Evolutionary conservation across 2,797 vertebrate species (phyloP), one percentile per base, ranked within the genome.

Genomic region (Varecia variegata): DNA sequence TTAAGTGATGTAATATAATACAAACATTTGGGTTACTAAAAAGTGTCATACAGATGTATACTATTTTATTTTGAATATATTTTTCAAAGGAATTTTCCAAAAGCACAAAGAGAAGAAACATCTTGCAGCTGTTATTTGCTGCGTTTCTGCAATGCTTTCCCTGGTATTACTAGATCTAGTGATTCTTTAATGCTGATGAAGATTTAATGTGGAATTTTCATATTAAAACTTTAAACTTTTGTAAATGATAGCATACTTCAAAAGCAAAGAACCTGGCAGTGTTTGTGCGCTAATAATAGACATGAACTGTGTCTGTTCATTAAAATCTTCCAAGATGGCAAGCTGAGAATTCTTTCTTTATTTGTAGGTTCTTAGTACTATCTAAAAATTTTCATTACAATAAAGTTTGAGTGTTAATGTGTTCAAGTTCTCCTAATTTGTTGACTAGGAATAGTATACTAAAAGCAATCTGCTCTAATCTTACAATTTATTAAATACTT

Each of bases 131-230:
- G 32, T 71, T 8, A 25, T 21, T 47, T 62, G 38, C 30, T 35
- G 23, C 15, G 18, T 65, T 43, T 82, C 93, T 73, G 65, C 54
- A 25, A 7, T 47, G n/a, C 15, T 50, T 88, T 38, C 32, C 68
- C 77, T 9, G 7, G 6, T 27, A 60, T 93, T 96, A 91, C 97
- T 52, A 97, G 73, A 97, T 45, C 50, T 93, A 83, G 71, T 54
- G 14, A 12, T 17, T 97, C 88, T 82, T 93, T 97, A 94, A 96
- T 88, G 67, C 95, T 30, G 80, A 95, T 97, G 90, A 89, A 89
- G 30, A 35, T 84, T 73, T 93, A 95, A 97, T 79, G 56, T 94
- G 62, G 10, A 15, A 74, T 90, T 97, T 96, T 98, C 67, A 23
- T 50, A 91, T 96, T 95, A 88, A 96, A 90, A 86, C 74, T 85